Evolutionary conservation across 2,888 invertebrate genomes (phyloP).

Genomic region (Ophion costatus): DNA sequence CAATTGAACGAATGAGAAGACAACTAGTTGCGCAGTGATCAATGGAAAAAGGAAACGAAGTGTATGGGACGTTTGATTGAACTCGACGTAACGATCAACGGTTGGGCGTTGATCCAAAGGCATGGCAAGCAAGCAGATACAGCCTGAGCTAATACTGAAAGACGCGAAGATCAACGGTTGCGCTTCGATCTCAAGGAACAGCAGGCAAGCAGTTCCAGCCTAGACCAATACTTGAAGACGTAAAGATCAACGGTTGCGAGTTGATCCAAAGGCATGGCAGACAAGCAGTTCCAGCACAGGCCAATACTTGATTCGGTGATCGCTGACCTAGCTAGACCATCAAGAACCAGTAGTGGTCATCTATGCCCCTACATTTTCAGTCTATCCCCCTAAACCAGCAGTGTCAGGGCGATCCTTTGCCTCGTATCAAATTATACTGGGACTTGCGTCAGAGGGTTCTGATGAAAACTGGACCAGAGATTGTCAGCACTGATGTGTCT

Average conservation of each 20-base stretch:
- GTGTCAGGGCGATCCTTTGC: neutral
- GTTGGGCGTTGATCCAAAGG: no score
- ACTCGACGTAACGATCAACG: neutral
- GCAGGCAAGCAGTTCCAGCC: no score
- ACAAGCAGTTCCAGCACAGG: neutral
- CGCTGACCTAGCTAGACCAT: neutral
- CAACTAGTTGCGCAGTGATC: neutral
- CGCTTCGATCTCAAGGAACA: no score
- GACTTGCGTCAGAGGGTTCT: neutral
- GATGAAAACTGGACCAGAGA: conserved; percentile 26
- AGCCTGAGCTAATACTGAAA: neutral
- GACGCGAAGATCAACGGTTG: no score
- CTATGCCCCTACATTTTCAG: neutral
- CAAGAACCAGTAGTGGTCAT: neutral
- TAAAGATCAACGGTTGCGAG: no score
- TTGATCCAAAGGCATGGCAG: no score
- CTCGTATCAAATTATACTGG: neutral
- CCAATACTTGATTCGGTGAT: neutral
- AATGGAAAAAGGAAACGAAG: neutral
- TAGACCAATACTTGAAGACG: no score
- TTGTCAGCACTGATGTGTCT: conserved; percentile 9
- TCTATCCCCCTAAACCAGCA: neutral
- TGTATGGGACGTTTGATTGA: neutral
- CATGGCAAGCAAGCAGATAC: no score
- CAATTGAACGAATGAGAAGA: neutral